Evolutionary conservation across 2,888 invertebrate species (phyloP).

Genomic region (Meiosimyza platycephala): DNA sequence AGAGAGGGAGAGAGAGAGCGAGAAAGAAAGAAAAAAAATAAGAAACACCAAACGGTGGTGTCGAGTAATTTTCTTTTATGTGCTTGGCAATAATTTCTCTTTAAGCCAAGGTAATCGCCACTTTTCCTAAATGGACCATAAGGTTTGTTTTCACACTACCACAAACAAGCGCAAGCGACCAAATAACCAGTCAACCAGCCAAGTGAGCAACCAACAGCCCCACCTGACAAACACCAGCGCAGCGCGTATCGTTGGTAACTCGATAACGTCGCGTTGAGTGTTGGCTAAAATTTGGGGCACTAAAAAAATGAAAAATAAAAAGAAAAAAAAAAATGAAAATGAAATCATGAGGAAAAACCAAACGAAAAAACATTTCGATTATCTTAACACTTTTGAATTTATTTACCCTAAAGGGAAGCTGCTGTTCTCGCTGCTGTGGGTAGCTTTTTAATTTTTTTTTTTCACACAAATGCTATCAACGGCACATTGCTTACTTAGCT

Average conservation of each 20-base stretch:
- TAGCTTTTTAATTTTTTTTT: too few relatives aligned
- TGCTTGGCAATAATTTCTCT: constrained; percentile 58
- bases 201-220: too few relatives aligned
- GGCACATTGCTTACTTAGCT: too few relatives aligned
- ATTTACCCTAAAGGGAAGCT: constrained; percentile 20
- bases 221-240: not conserved
- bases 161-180: not conserved
- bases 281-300: not conserved
- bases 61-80: constrained; percentile 27
- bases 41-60: not conserved
- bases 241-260: not conserved
- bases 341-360: not conserved
- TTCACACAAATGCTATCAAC: too few relatives aligned
- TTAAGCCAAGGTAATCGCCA: constrained; percentile 64
- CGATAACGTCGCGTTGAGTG: too few relatives aligned
- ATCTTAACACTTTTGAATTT: constrained; percentile 33
- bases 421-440: not conserved
- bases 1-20: too few relatives aligned
- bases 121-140: constrained; percentile 49
- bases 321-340: not conserved
- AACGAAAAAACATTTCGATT: constrained; percentile 32
- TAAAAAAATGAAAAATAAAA: too few relatives aligned
- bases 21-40: not conserved
- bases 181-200: not conserved
- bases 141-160: constrained; percentile 18